phyloP scores from a whole-genome alignment of 1,140 invertebrate species.

The Drosophila kohkoa region DNA sequence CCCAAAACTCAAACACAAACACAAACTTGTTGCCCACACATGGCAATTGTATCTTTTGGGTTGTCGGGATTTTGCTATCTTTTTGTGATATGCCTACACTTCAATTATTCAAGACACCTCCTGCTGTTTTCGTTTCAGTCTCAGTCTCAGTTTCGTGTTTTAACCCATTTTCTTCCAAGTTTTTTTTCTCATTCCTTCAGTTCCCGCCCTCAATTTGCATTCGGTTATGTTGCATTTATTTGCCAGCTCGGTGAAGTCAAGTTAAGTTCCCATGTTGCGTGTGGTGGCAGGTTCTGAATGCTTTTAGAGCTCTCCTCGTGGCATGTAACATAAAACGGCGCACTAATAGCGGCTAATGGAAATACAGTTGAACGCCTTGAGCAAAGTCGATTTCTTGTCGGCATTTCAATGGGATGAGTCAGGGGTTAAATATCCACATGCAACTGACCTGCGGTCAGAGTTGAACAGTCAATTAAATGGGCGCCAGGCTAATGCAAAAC shows the following conservation, averaged over 20 bases:
- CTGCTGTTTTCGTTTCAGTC: neutral
- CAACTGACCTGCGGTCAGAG: constrained; percentile 8
- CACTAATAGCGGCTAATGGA: constrained; percentile 68
- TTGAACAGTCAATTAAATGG: neutral
- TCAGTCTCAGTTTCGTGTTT: constrained; percentile 1
- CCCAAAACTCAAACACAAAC: constrained; percentile 18
- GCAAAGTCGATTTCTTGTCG: constrained; percentile 1
- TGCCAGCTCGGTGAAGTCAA: neutral
- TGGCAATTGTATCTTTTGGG: constrained; percentile 15
- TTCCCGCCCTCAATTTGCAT: constrained; percentile 54
- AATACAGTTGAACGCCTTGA: constrained; percentile 11
- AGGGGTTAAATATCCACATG: constrained; percentile 20
- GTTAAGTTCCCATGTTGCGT: constrained; percentile 19
- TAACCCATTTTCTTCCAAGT: constrained; percentile 8
- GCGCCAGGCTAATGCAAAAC: neutral
- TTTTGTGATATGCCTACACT: constrained; percentile 38
- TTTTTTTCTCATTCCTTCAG: neutral
- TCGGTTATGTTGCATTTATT: constrained; percentile 41
- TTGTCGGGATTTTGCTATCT: constrained; percentile 10
- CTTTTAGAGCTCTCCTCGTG: constrained; percentile 39
- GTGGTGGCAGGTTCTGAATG: constrained; percentile 52
- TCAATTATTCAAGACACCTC: constrained; percentile 46
- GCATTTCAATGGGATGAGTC: constrained; percentile 4
- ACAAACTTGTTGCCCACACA: constrained; percentile 61
- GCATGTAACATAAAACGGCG: constrained; percentile 67